Evolutionary conservation across 2,113 vertebrate species (phyloP).

Genomic region (Scophthalmus maximus): DNA sequence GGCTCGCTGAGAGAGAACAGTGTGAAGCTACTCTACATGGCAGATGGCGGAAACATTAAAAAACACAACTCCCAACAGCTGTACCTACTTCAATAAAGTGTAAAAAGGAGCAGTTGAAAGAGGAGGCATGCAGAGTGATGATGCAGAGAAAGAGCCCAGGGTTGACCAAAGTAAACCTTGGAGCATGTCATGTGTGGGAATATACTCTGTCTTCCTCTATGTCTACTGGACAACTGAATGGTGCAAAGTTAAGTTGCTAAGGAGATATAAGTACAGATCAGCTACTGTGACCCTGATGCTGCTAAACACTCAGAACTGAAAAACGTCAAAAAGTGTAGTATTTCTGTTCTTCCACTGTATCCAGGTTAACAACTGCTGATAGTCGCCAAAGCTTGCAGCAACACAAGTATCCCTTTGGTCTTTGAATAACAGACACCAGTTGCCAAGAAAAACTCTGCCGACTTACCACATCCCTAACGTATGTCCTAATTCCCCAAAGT

Average conservation of each 20-base stretch:
- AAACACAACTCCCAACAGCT: conserved; percentile 43
- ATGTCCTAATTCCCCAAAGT: conserved; percentile 44
- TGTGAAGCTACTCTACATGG: conserved; percentile 34
- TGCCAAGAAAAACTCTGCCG: conserved; percentile 67
- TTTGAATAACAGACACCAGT: conserved; percentile 56
- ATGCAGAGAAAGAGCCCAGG: neutral
- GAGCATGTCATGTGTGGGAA: neutral
- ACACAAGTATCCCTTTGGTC: conserved; percentile 27
- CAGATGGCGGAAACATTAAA: conserved; percentile 45
- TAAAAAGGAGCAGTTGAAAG: conserved; percentile 25
- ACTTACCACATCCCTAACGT: conserved; percentile 62
- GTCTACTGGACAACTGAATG: no score
- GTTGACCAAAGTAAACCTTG: neutral
- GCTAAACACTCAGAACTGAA: no score
- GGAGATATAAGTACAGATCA: no score
- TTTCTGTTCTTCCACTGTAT: conserved; percentile 6
- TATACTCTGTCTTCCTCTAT: neutral
- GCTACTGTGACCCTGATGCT: no score
- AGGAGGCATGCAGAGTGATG: conserved; percentile 11
- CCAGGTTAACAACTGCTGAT: neutral
- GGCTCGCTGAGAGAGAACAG: conserved; percentile 22
- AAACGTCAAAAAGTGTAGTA: neutral
- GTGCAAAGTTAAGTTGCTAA: no score
- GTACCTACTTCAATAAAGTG: conserved; percentile 40
- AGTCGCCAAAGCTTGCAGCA: conserved; percentile 44